Base-by-base conservation (phyloP, 2,888 invertebrate species). In the Andrena marginata region DNA sequence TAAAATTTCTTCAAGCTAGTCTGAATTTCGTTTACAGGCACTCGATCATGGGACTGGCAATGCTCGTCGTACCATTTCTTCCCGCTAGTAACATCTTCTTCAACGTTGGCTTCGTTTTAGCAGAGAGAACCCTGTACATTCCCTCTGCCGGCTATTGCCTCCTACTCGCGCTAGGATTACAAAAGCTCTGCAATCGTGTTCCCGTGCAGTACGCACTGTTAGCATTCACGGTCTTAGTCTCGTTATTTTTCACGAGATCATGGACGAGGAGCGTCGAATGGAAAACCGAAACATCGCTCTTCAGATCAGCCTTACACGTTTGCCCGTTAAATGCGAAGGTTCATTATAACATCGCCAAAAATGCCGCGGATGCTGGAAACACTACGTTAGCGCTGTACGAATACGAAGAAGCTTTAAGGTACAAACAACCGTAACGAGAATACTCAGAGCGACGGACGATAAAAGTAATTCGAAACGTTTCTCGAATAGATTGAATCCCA, bases 271-370 rank as follows among this genome's bases (percentile, higher is more conserved):
- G 97, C 71, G 92, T 94, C 2, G 96, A 98, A 71, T 99, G 99
- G 99, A 95, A 96, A 79, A 96, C 95, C 72, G 99, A 99, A 94
- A 96, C 96, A 87, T 93, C 94, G 20, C 94, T 99, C 51, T 99
- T 98, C 93, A 94, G 95, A 64, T 97, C 97, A 33, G 99, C 97
- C 0, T 94, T 97, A n/a, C 92, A 95, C 31, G 98, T 99, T 20
- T 99, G 99, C 92, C 99, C 99, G 0, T 95, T 97, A 64, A 99
- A 99, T 95, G 99, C 99, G 26, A 99, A 99, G 95, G 97, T 97
- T 3, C 97, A 95, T 86, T 99, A 99, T 93, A 99, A 99, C 94
- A 96, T 99, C 71, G 99, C 97, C 0, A 99, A 99, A 94, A 96
- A 97, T 80, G 96, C 97, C 16, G 97, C 97, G 0, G 98, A 98